These are phyloP conservation scores for Pyrocephalus nanus DNA, from an alignment of 2,797 vertebrate species.

Conservation along the genomic window DNA sequence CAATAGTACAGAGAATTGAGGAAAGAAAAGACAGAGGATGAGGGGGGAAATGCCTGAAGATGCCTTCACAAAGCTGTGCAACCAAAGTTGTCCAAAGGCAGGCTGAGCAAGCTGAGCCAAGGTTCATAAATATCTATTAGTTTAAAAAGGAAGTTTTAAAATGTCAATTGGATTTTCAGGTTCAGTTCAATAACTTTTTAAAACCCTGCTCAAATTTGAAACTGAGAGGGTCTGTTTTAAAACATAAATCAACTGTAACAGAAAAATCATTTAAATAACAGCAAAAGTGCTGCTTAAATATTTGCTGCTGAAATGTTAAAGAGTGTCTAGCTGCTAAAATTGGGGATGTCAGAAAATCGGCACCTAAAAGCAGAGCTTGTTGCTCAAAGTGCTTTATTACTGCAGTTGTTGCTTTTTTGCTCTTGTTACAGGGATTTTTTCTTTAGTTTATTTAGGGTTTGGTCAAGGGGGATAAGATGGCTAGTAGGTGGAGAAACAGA, in stretches of 20 bases:
- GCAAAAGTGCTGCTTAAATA: conserved; percentile 8
- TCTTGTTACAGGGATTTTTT: neutral
- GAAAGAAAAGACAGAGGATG: neutral
- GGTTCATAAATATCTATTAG: neutral
- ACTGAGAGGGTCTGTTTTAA: conserved; percentile 1
- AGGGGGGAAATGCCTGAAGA: neutral
- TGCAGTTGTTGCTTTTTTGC: neutral
- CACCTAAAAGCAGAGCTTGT: conserved; percentile 23
- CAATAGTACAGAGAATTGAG: neutral
- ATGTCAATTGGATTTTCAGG: neutral
- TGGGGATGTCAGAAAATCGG: neutral
- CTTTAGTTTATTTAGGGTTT: neutral
- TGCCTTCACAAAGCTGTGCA: neutral
- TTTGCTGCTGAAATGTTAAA: conserved; percentile 7
- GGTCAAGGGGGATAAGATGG: neutral
- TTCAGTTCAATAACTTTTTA: neutral
- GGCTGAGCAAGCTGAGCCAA: neutral
- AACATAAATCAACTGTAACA: neutral
- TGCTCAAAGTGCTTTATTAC: neutral
- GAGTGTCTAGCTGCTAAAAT: conserved; percentile 28
- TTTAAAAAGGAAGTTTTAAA: neutral
- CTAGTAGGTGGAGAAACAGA: neutral
- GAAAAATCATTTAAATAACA: conserved; percentile 16
- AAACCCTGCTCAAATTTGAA: neutral
- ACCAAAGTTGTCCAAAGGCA: neutral